Base-by-base conservation (phyloP, 2,113 vertebrate species). In the Pelobates fuscus region DNA sequence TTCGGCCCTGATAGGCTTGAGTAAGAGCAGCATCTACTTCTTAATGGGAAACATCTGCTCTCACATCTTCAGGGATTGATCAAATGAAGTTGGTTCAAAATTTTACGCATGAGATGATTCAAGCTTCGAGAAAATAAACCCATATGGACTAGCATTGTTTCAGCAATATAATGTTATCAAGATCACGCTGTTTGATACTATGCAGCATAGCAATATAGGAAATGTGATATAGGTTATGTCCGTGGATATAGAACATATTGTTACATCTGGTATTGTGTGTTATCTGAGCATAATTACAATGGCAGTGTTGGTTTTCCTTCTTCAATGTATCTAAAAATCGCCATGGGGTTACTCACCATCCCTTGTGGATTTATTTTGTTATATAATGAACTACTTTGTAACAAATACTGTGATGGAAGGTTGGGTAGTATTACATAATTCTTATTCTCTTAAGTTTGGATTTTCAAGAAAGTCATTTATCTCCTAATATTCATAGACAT, bases 11-110 rank as follows among this genome's bases (percentile, higher is more conserved):
- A 49, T 66, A 66, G 64, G 64, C 64, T 66, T 66, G 41, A 66
- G 64, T 66, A 44, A 66, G 64, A 46, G 24, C 64, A 66, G 64
- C 64, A 66, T 49, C 43, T 46, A 66, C 41, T 66, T 12, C 2
- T 46, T 66, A 66, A 66, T 46, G 46, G 41, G 14, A 49, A 46
- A 25, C 64, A 49, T 66, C 14, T 66, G 64, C 15, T 26, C 14
- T 24, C 23, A n/a, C 46, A 41, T 66, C 64, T 66, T 21, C 2
- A 26, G 64, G 41, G 23, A 66, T 49, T 46, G 64, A 66, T 66
- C 64, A 66, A 26, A 66, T 49, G 37, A 66, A 66, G 64, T 20
- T 21, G 41, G 43, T 66, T 46, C 23, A 49, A n/a, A 24, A 24
- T 44, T 14, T 66, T 66, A 25, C 63, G 18, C 63, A 27, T 66